Conservation (phyloP, 37 sponge, comb jelly and placozoan species). For the Geodia barretti region DNA sequence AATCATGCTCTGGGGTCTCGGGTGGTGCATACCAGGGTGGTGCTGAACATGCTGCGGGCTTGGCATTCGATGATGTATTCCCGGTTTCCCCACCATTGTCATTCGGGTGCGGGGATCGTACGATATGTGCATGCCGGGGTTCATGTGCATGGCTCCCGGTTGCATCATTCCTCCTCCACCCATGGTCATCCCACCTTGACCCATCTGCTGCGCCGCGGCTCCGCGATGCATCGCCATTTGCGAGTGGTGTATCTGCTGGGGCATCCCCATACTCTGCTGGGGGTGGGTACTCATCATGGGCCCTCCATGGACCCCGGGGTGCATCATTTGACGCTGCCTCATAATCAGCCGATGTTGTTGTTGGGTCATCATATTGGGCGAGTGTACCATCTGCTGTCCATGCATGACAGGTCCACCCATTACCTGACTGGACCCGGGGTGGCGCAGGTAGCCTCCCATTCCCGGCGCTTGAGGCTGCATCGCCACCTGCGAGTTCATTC, state of each 20-base stretch:
- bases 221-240: not conserved
- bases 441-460: not conserved
- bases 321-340: slow-evolving; percentile 3
- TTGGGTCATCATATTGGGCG: not conserved
- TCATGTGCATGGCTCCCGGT: not conserved
- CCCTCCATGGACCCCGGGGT: not conserved
- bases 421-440: not conserved
- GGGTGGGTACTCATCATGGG: not conserved
- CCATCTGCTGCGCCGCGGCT: not conserved
- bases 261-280: not conserved
- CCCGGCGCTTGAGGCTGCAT: slow-evolving; percentile 7
- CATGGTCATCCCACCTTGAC: not conserved
- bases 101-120: not conserved
- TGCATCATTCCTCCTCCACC: not conserved
- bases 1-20: not conserved
- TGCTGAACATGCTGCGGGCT: not conserved
- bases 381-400: not conserved
- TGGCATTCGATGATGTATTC: not conserved
- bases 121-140: not conserved
- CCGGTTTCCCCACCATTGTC: not conserved
- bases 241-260: not conserved
- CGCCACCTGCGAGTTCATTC: not conserved
- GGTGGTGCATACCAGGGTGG: not conserved
- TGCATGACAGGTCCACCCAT: slow-evolving; percentile 4
- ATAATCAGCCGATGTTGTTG: no score